Base-by-base conservation (phyloP, 2,113 vertebrate genomes). In the Panthera uncia region DNA sequence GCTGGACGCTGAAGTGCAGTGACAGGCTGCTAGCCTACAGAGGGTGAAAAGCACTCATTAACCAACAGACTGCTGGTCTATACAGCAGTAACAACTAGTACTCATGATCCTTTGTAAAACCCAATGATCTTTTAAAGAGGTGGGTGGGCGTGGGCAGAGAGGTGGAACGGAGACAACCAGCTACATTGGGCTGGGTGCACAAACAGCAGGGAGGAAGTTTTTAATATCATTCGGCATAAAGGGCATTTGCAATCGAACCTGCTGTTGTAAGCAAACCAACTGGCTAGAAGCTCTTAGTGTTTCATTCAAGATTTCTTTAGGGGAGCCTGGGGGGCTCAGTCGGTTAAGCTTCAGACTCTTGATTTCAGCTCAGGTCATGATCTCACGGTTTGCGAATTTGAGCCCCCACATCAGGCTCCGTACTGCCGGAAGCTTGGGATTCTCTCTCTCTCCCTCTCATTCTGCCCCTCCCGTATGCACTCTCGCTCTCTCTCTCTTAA, bases 261-360 rank as follows among this genome's bases (percentile, higher is more conserved):
- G 8, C 36, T 61, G 12, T 80, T 69, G 31, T 31, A 23, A 45
- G 50, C 83, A 80, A 79, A 89, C 23, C 55, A 66, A 38, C 6
- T 10, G 82, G 48, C 66, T 69, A 66, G 85, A 27, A 83, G 63
- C 68, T 48, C 71, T 74, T 45, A 19, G 14, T 57, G 55, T 52
- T 95, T 71, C 68, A 45, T 61, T 95, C 38, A 68, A 81, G 69
- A 55, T 41, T 81, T 74, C 38, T 88, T 83, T 27, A 52, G 88
- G 57, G 57, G 21, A 7, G 19, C 57, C 57, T 61, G 57, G 57
- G 57, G 21, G 57, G 57, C 21, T 61, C 21, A 61, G 21, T 9
- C 21, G 18, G 57, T 61, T 61, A 61, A 61, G 55, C 55, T 61
- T 61, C 57, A 61, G 57, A 61, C 57, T 61, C 57, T 23, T 61